phyloP scores from a whole-genome alignment of 92 coral and sea anemone species.

The Porites divaricata region DNA sequence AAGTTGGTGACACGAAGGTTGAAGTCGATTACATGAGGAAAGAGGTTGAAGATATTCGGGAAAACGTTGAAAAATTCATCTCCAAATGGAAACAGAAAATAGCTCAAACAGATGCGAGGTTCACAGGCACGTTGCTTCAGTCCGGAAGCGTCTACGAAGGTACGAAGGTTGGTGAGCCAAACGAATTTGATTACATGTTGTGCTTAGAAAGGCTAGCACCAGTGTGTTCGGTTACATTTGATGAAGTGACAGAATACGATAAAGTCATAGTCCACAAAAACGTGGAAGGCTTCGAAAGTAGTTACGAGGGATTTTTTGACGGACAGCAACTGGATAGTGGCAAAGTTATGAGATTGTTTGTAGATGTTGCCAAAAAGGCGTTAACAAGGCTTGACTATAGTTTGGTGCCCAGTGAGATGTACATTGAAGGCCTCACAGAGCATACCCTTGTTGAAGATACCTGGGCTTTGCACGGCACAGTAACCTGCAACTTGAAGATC shows the following conservation, averaged over 20 bases:
- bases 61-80: conserved; percentile 33
- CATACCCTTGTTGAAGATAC: conserved; percentile 52
- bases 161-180: conserved; percentile 51
- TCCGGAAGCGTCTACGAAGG: conserved; percentile 62
- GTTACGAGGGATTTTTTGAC: conserved; percentile 33
- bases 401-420: conserved; percentile 21
- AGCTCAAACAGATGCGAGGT: conserved; percentile 51
- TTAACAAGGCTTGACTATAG: conserved; percentile 2
- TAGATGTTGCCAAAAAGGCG: conserved; percentile 50
- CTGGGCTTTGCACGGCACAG: conserved; percentile 57
- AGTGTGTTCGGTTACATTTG: conserved; percentile 29
- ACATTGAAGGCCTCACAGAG: conserved; percentile 56
- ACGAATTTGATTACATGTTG: conserved; percentile 64
- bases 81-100: conserved; percentile 33
- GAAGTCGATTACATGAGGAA: background rate
- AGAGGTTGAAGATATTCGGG: conserved; percentile 28
- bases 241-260: conserved; percentile 30
- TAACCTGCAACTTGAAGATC: conserved; percentile 53
- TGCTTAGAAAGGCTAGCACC: conserved; percentile 36
- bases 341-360: conserved; percentile 37
- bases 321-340: conserved; percentile 43
- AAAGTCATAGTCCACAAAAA: conserved; percentile 23
- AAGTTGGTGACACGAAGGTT: background rate
- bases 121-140: conserved; percentile 38
- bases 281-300: background rate